Evolutionary conservation across 1,140 invertebrate genomes (phyloP).

Genomic region (Batillaria attramentaria): DNA sequence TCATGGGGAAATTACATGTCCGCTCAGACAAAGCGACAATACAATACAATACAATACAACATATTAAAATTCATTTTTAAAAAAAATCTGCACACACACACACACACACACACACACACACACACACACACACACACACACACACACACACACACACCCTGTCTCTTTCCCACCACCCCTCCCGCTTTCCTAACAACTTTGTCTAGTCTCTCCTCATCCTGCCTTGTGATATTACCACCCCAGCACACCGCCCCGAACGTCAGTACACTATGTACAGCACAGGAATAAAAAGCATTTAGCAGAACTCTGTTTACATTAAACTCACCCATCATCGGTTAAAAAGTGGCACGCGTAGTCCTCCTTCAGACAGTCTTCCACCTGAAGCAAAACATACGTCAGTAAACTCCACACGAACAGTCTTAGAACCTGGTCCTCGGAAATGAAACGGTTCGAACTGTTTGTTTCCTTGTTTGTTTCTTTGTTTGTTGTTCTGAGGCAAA

Average conservation of each 20-base stretch:
- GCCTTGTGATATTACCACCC: not conserved
- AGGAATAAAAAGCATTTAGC: not conserved
- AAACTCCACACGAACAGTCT: not conserved
- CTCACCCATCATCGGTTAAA: not conserved
- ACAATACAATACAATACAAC: too few species aligned
- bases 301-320: too few species aligned
- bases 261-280: not conserved
- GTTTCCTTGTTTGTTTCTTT: too few species aligned
- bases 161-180: slow-evolving; percentile 4
- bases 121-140: too few species aligned
- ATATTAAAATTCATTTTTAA: too few species aligned
- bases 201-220: not conserved
- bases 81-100: too few species aligned
- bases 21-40: too few species aligned
- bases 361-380: not conserved
- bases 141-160: not conserved
- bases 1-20: too few species aligned
- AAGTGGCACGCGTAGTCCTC: not conserved
- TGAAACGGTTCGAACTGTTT: too few species aligned
- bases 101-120: too few species aligned
- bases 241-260: not conserved
- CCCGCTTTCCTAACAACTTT: not conserved
- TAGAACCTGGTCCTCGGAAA: too few species aligned
- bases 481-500: too few species aligned
- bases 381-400: not conserved